These are phyloP conservation scores for Solea solea DNA, from an alignment of 2,113 vertebrate genomes.

Conservation along the genomic window DNA sequence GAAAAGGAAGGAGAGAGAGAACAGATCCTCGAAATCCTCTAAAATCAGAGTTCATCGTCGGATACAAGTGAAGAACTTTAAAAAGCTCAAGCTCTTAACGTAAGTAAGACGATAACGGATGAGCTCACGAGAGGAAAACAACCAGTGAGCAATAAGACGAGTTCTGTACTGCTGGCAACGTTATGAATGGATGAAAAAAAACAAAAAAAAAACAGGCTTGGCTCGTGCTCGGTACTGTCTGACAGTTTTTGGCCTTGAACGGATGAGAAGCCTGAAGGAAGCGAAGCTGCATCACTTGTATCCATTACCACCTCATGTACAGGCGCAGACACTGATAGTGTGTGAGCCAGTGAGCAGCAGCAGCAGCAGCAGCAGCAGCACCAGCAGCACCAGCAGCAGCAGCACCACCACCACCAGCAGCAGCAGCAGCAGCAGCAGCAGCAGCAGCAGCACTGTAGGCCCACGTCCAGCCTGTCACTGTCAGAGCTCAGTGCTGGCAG, in stretches of 20 bases:
- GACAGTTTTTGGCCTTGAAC: constrained; percentile 49
- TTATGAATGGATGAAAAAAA: constrained; percentile 48
- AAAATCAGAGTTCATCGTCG: too few relatives aligned
- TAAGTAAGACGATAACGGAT: constrained; percentile 9
- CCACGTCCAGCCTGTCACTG: constrained; percentile 25
- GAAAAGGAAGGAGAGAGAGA: too few relatives aligned
- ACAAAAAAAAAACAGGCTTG: constrained; percentile 31
- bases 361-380: too few relatives aligned
- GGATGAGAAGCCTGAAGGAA: constrained; percentile 37
- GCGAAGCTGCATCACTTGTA: constrained; percentile 29
- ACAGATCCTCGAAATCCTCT: too few relatives aligned
- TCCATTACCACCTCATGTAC: constrained; percentile 43
- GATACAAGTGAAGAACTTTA: too few relatives aligned
- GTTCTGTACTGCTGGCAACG: constrained; percentile 12
- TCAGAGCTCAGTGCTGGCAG: constrained; percentile 38
- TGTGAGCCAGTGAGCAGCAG: too few relatives aligned
- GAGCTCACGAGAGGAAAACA: not conserved
- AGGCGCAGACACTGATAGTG: constrained; percentile 37
- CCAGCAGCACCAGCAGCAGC: too few relatives aligned
- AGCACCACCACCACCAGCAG: too few relatives aligned
- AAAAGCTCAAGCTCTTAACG: too few relatives aligned
- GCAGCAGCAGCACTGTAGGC: constrained; percentile 23
- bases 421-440: too few relatives aligned
- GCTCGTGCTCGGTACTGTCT: constrained; percentile 27
- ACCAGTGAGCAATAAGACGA: not conserved